Conservation (phyloP, 2,113 vertebrate species). For the Onychorhynchus coronatus region DNA sequence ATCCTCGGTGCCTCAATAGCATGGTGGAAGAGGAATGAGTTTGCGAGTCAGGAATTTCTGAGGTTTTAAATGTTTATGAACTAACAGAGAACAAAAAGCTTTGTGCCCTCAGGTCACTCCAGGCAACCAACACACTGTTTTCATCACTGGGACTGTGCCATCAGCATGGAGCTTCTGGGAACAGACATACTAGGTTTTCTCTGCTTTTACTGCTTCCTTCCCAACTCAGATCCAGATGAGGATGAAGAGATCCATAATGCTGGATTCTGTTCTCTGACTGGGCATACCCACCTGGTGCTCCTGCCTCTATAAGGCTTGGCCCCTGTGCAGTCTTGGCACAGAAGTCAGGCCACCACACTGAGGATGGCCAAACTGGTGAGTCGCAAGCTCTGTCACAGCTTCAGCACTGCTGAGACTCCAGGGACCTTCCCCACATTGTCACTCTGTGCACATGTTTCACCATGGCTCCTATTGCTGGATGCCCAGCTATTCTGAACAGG, state of each 20-base stretch:
- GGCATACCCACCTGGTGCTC: not conserved
- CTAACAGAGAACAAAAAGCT: slow-evolving; percentile 2
- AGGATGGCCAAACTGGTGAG: not conserved
- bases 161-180: not conserved
- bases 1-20: not conserved
- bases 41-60: not conserved
- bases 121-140: not conserved
- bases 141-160: not conserved
- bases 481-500: not conserved
- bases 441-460: not conserved
- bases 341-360: not conserved
- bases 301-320: not conserved
- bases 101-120: not conserved
- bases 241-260: not conserved
- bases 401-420: not conserved
- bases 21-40: not conserved
- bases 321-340: rapidly evolving
- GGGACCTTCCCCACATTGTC: not conserved
- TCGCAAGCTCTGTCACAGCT: not conserved
- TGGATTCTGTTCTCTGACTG: not conserved
- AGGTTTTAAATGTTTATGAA: slow-evolving; percentile 2
- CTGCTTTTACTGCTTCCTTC: not conserved
- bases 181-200: not conserved
- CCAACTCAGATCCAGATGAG: not conserved
- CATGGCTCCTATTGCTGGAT: not conserved